Conservation (phyloP, 2,113 vertebrate genomes). For the Varanus salvator region DNA sequence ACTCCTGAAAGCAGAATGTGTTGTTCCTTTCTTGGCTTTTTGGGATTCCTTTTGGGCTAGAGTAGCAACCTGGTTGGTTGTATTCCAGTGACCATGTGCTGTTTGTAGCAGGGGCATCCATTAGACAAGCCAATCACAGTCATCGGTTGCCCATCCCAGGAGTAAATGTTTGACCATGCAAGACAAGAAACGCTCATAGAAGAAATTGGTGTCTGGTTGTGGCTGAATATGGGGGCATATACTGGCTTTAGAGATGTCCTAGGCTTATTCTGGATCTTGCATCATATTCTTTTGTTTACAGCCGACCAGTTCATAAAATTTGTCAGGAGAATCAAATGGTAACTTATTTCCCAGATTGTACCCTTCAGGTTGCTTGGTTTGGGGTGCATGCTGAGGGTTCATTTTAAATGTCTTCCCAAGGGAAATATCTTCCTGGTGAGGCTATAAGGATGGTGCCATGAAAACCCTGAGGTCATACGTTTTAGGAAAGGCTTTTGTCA, state of each 20-base stretch:
- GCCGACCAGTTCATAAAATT: neutral
- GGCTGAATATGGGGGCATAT: neutral
- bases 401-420: neutral
- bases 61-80: too few relatives aligned
- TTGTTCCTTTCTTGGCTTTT: neutral
- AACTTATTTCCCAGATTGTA: neutral
- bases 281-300: neutral
- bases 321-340: neutral
- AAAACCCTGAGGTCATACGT: neutral
- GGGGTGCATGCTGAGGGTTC: too few relatives aligned
- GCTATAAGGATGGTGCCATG: too few relatives aligned
- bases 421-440: too few relatives aligned
- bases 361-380: neutral
- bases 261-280: neutral
- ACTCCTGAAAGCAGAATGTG: neutral
- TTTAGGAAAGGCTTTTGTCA: neutral
- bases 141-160: neutral
- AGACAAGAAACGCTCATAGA: too few relatives aligned
- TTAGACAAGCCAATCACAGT: neutral
- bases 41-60: neutral
- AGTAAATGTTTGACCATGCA: too few relatives aligned
- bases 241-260: neutral
- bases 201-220: neutral
- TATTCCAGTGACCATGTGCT: neutral
- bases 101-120: neutral